Percentiles rank a stretch among this genome's conserved stretches.
These are phyloP conservation scores for Venturia canescens DNA, from an alignment of 1,140 invertebrate genomes.

Conservation along the genomic window DNA sequence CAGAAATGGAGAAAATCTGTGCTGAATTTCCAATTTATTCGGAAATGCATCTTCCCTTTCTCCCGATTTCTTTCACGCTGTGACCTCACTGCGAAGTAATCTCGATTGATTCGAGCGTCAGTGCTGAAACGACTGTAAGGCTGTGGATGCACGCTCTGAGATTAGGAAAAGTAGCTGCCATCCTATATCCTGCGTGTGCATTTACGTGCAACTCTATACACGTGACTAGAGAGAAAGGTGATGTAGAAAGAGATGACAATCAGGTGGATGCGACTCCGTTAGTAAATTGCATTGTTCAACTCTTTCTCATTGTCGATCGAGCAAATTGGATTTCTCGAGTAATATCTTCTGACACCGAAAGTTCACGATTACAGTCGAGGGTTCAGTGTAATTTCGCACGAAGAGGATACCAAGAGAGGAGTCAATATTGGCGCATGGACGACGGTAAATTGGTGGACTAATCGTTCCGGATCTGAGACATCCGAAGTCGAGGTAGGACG, in stretches of 20 bases:
- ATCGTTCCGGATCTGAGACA: background rate
- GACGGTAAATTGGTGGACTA: background rate
- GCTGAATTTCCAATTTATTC: constrained; percentile 23
- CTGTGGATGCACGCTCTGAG: background rate
- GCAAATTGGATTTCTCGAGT: constrained; percentile 29
- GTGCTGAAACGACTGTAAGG: constrained; percentile 13
- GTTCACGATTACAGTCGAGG: constrained; percentile 11
- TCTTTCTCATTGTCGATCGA: background rate
- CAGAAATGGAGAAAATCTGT: background rate
- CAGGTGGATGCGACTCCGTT: background rate
- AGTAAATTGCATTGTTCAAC: constrained; percentile 24
- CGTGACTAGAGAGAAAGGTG: background rate
- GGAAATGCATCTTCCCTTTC: background rate
- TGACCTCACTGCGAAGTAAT: constrained; percentile 17
- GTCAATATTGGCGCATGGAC: background rate
- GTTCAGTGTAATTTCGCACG: background rate
- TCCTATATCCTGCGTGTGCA: background rate
- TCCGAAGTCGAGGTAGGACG: background rate
- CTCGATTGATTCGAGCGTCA: constrained; percentile 23
- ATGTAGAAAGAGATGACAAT: no score
- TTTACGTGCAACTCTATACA: background rate
- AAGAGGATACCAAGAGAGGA: background rate
- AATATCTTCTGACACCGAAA: constrained; percentile 15
- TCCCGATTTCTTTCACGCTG: background rate
- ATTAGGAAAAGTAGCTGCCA: constrained; percentile 32